Evolutionary conservation across 53 echinoderm and acorn worm species (phyloP).

Genomic region (Patiria pectinifera): DNA sequence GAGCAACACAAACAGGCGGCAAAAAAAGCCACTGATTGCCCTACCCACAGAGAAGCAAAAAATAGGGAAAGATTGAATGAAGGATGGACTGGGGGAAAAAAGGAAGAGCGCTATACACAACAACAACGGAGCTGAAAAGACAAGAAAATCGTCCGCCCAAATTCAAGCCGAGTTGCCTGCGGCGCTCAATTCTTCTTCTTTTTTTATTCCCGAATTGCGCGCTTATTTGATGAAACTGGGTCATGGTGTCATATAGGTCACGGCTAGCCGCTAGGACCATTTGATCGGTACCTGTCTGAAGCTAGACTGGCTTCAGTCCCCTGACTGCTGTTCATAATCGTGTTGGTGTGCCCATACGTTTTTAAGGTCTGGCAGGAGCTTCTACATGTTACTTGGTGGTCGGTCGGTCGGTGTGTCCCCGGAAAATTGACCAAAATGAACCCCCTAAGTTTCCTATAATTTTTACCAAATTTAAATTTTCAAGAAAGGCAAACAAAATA

Average conservation of each 20-base stretch:
- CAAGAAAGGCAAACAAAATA: too few species aligned
- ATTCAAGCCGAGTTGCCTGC: constrained; percentile 34
- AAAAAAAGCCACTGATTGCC: constrained; percentile 31
- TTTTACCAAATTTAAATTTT: too few species aligned
- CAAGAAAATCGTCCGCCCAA: constrained; percentile 38
- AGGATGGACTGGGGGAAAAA: constrained; percentile 5
- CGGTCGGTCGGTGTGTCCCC: too few species aligned
- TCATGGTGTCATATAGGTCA: constrained; percentile 63
- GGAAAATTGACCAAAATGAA: too few species aligned
- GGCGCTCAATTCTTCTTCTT: constrained; percentile 41
- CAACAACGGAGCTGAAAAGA: not conserved
- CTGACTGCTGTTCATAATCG: not conserved
- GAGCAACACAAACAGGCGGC: constrained; percentile 38
- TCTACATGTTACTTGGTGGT: too few species aligned
- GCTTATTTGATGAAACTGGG: constrained; percentile 60
- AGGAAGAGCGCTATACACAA: not conserved
- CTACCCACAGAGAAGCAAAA: not conserved
- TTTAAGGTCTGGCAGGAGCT: too few species aligned
- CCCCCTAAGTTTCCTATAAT: too few species aligned
- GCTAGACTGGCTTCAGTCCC: too few species aligned
- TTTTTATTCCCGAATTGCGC: constrained; percentile 49
- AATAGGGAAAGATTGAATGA: constrained; percentile 36
- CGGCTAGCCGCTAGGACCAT: constrained; percentile 58
- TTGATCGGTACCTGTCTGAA: constrained; percentile 39
- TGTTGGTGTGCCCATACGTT: not conserved